These are phyloP conservation scores for Drosophila mercatorum DNA, from an alignment of 2,888 invertebrate species.

Conservation along the genomic window DNA sequence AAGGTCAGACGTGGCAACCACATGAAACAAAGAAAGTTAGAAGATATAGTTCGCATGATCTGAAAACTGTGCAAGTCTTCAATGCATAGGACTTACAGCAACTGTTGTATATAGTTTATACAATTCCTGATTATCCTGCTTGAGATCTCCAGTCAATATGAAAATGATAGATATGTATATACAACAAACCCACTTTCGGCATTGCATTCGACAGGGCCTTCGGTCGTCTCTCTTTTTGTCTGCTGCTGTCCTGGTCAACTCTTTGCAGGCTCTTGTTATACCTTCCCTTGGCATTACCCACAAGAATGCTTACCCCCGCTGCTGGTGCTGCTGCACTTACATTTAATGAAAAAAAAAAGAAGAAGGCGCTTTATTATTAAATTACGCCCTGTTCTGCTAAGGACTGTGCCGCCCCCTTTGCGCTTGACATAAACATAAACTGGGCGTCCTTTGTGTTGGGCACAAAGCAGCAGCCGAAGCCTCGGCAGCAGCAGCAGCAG, in stretches of 20 bases:
- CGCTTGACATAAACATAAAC: conserved; percentile 78
- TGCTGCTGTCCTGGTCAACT: conserved; percentile 5
- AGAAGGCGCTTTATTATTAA: conserved; percentile 67
- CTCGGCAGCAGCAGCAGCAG: background rate
- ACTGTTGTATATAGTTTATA: too few species aligned
- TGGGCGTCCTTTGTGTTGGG: conserved; percentile 72
- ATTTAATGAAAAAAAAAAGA: conserved; percentile 68
- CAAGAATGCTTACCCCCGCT: too few species aligned
- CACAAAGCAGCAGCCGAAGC: conserved; percentile 12
- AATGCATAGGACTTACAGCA: too few species aligned
- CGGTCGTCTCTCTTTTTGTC: too few species aligned
- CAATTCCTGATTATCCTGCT: too few species aligned
- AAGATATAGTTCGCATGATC: too few species aligned
- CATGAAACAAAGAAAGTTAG: too few species aligned
- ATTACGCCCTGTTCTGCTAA: conserved; percentile 51
- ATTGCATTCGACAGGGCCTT: background rate
- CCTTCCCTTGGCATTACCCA: background rate
- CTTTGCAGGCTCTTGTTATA: conserved; percentile 10
- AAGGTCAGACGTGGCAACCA: too few species aligned
- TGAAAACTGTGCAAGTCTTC: too few species aligned
- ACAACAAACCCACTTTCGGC: background rate
- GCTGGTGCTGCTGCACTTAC: conserved; percentile 51
- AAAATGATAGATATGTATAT: background rate
- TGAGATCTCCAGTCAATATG: background rate
- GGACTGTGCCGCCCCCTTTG: conserved; percentile 33